Evolutionary conservation across 2,888 invertebrate species (phyloP).

Genomic region (Orchesella flavescens): DNA sequence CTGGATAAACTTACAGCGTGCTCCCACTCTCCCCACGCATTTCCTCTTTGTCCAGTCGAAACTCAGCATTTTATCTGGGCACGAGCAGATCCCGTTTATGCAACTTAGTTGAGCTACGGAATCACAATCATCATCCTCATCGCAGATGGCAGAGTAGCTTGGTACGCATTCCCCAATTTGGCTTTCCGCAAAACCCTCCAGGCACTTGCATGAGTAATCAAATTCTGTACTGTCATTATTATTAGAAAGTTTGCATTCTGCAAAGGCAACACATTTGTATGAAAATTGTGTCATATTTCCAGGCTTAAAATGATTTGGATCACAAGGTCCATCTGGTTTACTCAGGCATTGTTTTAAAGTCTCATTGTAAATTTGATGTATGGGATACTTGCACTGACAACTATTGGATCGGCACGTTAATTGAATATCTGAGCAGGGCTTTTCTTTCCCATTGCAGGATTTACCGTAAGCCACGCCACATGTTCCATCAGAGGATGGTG

Average conservation of each 20-base stretch:
- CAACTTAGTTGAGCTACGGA: conserved; percentile 50
- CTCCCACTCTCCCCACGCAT: conserved; percentile 61
- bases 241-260: neutral
- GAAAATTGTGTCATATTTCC: neutral
- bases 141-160: conserved; percentile 45
- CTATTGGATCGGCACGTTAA: conserved; percentile 52
- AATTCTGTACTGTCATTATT: neutral
- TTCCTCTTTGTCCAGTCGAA: conserved; percentile 43
- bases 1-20: conserved; percentile 49
- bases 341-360: conserved; percentile 57
- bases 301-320: neutral
- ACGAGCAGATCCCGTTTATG: conserved; percentile 52
- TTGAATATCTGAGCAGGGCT: conserved; percentile 55
- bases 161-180: conserved; percentile 51
- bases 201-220: conserved; percentile 46
- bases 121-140: conserved; percentile 48
- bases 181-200: conserved; percentile 48
- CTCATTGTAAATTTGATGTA: conserved; percentile 60
- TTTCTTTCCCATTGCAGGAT: conserved; percentile 28
- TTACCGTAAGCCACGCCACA: conserved; percentile 49
- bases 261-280: conserved; percentile 27
- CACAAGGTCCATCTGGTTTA: conserved; percentile 62
- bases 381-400: conserved; percentile 62
- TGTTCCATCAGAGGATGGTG: conserved; percentile 33
- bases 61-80: conserved; percentile 49